phyloP scores from a whole-genome alignment of 2,113 vertebrate genomes.

The Trachemys scripta region DNA sequence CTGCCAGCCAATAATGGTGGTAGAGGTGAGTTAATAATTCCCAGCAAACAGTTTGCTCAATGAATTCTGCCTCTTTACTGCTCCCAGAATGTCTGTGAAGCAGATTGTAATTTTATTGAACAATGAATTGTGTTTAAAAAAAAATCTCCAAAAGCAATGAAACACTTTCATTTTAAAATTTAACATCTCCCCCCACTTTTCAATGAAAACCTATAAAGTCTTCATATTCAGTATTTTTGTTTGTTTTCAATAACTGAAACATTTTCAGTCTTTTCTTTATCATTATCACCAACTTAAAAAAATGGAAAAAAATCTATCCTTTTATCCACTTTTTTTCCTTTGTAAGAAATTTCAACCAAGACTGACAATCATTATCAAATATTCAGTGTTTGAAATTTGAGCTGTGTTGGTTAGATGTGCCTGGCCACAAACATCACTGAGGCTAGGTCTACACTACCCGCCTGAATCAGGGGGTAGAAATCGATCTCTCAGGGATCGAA shows the following conservation, averaged over 20 bases:
- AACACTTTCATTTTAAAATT: background rate
- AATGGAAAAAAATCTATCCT: background rate
- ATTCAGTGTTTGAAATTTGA: constrained; percentile 2
- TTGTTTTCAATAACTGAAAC: background rate
- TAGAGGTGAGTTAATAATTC: background rate
- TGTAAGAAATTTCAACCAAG: background rate
- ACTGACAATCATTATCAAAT: background rate
- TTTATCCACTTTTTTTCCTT: background rate
- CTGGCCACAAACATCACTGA: background rate
- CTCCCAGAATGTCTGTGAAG: background rate
- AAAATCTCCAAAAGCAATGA: background rate
- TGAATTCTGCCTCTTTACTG: background rate
- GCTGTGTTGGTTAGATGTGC: background rate
- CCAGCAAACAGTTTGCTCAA: background rate
- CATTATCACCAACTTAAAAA: background rate
- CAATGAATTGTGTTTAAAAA: background rate
- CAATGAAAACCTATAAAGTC: background rate
- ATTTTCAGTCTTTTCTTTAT: background rate
- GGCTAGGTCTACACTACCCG: too few species aligned
- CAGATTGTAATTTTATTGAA: background rate
- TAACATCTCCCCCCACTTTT: background rate
- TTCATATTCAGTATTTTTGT: background rate
- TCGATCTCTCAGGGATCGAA: too few species aligned
- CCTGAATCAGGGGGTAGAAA: too few species aligned
- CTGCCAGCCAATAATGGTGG: background rate